phyloP scores from a whole-genome alignment of 1,140 invertebrate species.

The Ephestia elutella region DNA sequence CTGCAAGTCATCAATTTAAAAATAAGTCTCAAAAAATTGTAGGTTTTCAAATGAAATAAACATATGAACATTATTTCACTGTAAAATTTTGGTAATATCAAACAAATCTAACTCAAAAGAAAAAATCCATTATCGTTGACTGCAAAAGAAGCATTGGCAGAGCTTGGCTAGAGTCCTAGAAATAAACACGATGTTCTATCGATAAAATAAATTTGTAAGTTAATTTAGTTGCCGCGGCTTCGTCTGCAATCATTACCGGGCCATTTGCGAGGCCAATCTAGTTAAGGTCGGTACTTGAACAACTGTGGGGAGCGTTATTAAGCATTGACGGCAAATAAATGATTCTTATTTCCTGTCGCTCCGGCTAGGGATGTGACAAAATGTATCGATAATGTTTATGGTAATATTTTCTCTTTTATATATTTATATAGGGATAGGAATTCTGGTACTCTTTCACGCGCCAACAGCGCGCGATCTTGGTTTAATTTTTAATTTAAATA shows the following conservation, averaged over 20 bases:
- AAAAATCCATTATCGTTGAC: too few relatives aligned
- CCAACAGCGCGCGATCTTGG: too few relatives aligned
- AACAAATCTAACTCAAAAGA: too few relatives aligned
- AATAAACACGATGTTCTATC: not conserved
- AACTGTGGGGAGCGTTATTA: constrained; percentile 11
- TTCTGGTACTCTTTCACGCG: too few relatives aligned
- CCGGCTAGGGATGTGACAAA: not conserved
- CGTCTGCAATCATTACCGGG: constrained; percentile 53
- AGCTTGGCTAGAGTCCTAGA: not conserved
- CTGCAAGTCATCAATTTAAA: too few relatives aligned
- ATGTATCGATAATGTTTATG: not conserved
- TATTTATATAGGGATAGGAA: too few relatives aligned
- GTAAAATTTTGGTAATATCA: too few relatives aligned
- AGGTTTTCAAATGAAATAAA: too few relatives aligned
- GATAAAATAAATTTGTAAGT: constrained; percentile 2
- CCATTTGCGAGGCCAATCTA: constrained; percentile 59
- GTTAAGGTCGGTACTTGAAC: constrained; percentile 23
- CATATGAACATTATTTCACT: too few relatives aligned
- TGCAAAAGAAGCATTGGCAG: not conserved
- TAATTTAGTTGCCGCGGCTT: not conserved
- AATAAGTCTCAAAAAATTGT: too few relatives aligned
- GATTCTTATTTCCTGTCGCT: constrained; percentile 57
- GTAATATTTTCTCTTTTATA: not conserved
- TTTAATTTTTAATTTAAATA: too few relatives aligned
- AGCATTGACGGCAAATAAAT: constrained; percentile 69